A percentile compares a stretch with the other conserved stretches of the same genome.
phyloP scores from a whole-genome alignment of 1,140 invertebrate genomes.

The Eubasilissa regina region DNA sequence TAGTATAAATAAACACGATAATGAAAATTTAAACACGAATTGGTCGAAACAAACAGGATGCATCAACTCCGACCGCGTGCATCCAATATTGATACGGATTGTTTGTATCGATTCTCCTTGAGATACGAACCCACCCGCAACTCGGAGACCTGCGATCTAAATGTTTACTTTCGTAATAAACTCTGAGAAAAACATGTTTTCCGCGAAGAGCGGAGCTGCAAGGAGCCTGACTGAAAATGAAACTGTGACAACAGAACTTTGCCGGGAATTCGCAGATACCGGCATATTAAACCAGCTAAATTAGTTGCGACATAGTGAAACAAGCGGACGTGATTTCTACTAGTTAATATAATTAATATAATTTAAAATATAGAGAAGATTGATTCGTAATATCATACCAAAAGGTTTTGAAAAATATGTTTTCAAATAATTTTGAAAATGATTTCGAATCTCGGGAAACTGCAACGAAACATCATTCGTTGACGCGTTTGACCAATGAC shows the following conservation, averaged over 20 bases:
- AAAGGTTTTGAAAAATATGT: no score
- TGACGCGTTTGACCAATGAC: no score
- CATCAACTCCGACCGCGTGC: background rate
- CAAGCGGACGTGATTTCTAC: background rate
- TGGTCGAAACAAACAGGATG: background rate
- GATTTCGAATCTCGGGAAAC: no score
- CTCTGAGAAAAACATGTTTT: conserved; percentile 1
- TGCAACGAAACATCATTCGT: no score
- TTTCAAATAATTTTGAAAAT: no score
- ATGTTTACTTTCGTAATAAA: background rate
- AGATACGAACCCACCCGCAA: background rate
- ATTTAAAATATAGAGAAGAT: background rate
- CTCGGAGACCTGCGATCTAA: background rate
- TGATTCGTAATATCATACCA: no score
- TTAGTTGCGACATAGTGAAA: background rate
- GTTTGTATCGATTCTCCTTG: background rate
- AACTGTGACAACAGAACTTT: background rate
- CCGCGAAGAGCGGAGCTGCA: background rate
- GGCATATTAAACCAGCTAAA: background rate
- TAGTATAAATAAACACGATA: no score
- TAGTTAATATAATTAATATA: background rate
- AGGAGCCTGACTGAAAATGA: background rate
- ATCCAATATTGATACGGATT: background rate
- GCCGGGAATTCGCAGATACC: background rate
- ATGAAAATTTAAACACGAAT: no score